Percentiles rank a stretch among this genome's conserved stretches.
Conservation (phyloP, 2,113 vertebrate species). For the Hyperoodon ampullatus region DNA sequence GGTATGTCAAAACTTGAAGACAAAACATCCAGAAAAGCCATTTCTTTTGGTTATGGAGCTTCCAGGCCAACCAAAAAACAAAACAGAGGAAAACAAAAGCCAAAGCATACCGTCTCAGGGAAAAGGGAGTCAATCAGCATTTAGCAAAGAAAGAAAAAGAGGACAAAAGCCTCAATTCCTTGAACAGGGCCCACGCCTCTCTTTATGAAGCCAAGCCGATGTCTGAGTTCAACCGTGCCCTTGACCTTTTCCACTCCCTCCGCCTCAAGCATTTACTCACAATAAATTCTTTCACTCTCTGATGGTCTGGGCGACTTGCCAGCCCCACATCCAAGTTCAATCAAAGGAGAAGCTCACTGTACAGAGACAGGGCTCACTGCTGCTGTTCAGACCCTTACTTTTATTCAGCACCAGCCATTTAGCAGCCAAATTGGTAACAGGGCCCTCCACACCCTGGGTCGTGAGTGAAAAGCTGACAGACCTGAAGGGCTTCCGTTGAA, state of each 20-base stretch:
- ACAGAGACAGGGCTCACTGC: neutral
- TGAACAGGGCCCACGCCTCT: neutral
- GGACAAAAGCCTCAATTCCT: neutral
- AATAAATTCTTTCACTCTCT: slow-evolving; percentile 40
- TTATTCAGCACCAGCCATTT: slow-evolving; percentile 7
- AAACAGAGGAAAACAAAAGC: neutral
- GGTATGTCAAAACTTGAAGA: neutral
- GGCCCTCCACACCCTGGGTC: neutral
- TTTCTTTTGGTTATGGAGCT: neutral
- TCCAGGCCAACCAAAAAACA: neutral
- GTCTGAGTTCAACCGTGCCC: neutral
- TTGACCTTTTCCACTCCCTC: slow-evolving; percentile 25
- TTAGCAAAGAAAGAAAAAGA: slow-evolving; percentile 24
- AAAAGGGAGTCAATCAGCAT: neutral
- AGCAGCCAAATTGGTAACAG: neutral
- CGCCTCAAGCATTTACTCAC: slow-evolving; percentile 11
- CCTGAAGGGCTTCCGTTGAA: neutral
- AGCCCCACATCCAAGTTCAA: slow-evolving; percentile 45
- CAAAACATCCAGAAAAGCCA: neutral
- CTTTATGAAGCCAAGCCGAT: neutral
- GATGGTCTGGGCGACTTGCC: neutral
- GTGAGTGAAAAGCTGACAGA: neutral
- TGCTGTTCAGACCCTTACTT: neutral
- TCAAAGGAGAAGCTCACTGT: slow-evolving; percentile 44
- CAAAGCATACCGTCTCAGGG: neutral